Evolutionary conservation across 2,113 vertebrate genomes (phyloP).

Genomic region (Microtus pennsylvanicus): DNA sequence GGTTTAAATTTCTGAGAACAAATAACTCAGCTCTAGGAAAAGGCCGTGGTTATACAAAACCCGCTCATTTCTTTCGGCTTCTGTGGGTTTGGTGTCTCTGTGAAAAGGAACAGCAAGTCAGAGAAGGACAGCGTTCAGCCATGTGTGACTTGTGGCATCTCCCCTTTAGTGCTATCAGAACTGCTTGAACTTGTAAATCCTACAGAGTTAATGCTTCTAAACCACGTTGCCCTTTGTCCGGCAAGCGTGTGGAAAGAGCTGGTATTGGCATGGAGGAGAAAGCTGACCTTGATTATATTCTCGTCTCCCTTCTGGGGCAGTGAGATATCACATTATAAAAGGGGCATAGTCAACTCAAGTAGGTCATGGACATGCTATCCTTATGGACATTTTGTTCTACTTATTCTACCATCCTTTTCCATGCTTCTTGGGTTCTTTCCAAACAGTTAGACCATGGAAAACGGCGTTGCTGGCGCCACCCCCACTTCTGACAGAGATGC

Average conservation of each 20-base stretch:
- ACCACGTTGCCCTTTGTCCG: slow-evolving; percentile 3
- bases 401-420: neutral
- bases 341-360: neutral
- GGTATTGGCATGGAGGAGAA: neutral
- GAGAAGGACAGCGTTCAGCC: slow-evolving; percentile 49
- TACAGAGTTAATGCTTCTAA: neutral
- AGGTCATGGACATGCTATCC: neutral
- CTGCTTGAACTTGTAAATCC: neutral
- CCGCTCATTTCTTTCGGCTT: slow-evolving; percentile 69
- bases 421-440: neutral
- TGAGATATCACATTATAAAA: neutral
- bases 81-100: slow-evolving; percentile 65
- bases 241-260: neutral
- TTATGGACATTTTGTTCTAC: neutral
- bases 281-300: neutral
- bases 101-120: slow-evolving; percentile 67
- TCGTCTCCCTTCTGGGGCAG: neutral
- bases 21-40: slow-evolving; percentile 77
- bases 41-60: slow-evolving; percentile 69
- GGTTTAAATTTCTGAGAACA: slow-evolving; percentile 82
- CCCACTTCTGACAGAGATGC: neutral
- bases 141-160: neutral
- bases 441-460: neutral
- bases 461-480: neutral
- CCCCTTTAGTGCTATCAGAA: neutral